A percentile compares a stretch with the other conserved stretches of the same genome.
These are phyloP conservation scores for Mirounga angustirostris DNA, from an alignment of 2,113 vertebrate genomes.

Conservation along the genomic window DNA sequence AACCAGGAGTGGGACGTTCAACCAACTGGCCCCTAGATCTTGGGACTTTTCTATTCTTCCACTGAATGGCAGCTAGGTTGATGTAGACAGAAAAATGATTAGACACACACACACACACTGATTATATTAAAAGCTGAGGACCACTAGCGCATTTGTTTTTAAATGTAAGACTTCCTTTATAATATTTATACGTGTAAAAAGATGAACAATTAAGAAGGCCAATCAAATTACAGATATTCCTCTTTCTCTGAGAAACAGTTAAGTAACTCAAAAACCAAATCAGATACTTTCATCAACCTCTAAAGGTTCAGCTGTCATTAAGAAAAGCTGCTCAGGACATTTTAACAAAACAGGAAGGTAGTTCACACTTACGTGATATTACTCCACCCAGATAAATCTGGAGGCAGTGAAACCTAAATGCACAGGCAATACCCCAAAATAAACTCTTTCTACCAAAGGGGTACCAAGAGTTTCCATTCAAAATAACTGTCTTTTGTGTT, in stretches of 20 bases:
- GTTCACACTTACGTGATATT: slow-evolving; percentile 26
- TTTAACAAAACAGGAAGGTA: slow-evolving; percentile 70
- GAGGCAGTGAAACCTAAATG: slow-evolving; percentile 21
- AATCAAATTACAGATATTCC: neutral
- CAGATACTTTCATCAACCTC: neutral
- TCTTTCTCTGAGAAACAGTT: slow-evolving; percentile 37
- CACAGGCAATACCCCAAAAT: slow-evolving; percentile 46
- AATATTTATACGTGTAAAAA: neutral
- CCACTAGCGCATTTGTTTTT: neutral
- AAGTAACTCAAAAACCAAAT: neutral
- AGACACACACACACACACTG: neutral
- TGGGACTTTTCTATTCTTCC: neutral
- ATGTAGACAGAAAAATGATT: neutral
- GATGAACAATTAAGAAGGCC: slow-evolving; percentile 9
- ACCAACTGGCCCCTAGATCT: neutral
- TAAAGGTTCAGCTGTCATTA: neutral
- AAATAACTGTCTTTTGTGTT: slow-evolving; percentile 5
- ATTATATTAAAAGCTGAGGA: neutral
- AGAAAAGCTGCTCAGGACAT: neutral
- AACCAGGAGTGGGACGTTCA: neutral
- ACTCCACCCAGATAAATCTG: slow-evolving; percentile 49
- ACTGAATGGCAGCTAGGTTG: neutral
- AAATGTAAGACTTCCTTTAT: slow-evolving; percentile 8
- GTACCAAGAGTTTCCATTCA: slow-evolving; percentile 53
- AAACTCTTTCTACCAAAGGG: slow-evolving; percentile 54